Evolutionary conservation across 2,888 invertebrate genomes (phyloP).

Genomic region (Oscheius sp.): DNA sequence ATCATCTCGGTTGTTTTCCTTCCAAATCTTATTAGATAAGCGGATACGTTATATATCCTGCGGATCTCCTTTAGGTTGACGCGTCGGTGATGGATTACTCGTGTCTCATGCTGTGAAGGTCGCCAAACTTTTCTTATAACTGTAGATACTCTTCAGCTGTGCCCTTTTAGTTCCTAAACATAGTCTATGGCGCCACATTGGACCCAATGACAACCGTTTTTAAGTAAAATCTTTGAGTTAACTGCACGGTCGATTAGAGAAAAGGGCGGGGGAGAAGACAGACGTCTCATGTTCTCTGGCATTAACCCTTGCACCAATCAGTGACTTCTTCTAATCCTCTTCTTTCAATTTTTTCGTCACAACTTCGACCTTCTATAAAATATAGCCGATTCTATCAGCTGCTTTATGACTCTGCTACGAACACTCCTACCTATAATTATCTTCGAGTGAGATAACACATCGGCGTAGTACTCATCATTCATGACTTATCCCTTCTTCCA

Average conservation of each 20-base stretch:
- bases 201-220: constrained; percentile 7
- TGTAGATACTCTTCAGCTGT: background rate
- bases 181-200: constrained; percentile 14
- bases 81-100: constrained; percentile 20
- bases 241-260: background rate
- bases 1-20: constrained; percentile 20
- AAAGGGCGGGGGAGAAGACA: background rate
- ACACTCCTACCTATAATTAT: constrained; percentile 20
- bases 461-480: background rate
- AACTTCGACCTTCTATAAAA: background rate
- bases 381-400: constrained; percentile 3
- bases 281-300: background rate
- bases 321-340: background rate
- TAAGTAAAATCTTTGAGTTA: background rate
- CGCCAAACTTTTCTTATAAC: background rate
- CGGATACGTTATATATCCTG: constrained; percentile 18
- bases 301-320: background rate
- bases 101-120: constrained; percentile 11
- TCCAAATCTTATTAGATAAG: constrained; percentile 21
- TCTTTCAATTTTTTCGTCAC: background rate
- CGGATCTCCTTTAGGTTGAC: constrained; percentile 28
- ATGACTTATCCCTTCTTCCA: background rate
- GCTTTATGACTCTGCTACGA: constrained; percentile 8
- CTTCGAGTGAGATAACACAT: constrained; percentile 6
- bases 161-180: background rate